phyloP scores from a whole-genome alignment of 2,113 vertebrate species.

The Perccottus glenii region DNA sequence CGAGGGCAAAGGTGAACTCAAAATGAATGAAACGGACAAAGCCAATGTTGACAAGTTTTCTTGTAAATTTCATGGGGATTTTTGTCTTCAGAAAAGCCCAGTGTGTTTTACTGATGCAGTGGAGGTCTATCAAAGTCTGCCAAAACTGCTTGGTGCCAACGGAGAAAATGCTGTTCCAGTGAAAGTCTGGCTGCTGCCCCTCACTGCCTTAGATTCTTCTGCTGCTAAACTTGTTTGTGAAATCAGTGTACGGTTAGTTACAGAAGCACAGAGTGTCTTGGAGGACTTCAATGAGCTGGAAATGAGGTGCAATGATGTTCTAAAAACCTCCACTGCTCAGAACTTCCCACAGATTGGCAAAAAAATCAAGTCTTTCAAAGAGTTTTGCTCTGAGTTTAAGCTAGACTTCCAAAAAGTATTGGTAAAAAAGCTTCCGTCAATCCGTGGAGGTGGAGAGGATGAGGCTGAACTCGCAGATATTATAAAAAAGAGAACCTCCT shows the following conservation, averaged over 20 bases:
- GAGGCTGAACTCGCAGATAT: slow-evolving; percentile 37
- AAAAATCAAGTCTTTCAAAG: slow-evolving; percentile 42
- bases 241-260: slow-evolving; percentile 42
- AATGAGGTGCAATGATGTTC: slow-evolving; percentile 57
- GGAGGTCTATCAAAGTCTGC: slow-evolving; percentile 58
- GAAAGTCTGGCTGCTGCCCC: slow-evolving; percentile 70
- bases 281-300: slow-evolving; percentile 43
- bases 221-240: slow-evolving; percentile 56
- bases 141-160: slow-evolving; percentile 29
- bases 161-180: slow-evolving; percentile 63
- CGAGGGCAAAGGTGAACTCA: slow-evolving; percentile 10
- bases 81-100: slow-evolving; percentile 32
- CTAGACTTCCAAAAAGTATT: slow-evolving; percentile 17
- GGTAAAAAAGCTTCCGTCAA: slow-evolving; percentile 34
- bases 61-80: slow-evolving; percentile 70
- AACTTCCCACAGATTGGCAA: slow-evolving; percentile 51
- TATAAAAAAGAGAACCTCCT: slow-evolving; percentile 2
- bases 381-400: slow-evolving; percentile 33
- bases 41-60: slow-evolving; percentile 36
- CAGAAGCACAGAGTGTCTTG: slow-evolving; percentile 22
- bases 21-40: slow-evolving; percentile 26
- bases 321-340: background rate
- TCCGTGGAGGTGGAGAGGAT: slow-evolving; percentile 49
- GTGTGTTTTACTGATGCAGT: slow-evolving; percentile 58
- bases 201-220: slow-evolving; percentile 49